These are phyloP conservation scores for Propithecus deckenii DNA, from an alignment of 2,797 vertebrate species.

Conservation along the genomic window DNA sequence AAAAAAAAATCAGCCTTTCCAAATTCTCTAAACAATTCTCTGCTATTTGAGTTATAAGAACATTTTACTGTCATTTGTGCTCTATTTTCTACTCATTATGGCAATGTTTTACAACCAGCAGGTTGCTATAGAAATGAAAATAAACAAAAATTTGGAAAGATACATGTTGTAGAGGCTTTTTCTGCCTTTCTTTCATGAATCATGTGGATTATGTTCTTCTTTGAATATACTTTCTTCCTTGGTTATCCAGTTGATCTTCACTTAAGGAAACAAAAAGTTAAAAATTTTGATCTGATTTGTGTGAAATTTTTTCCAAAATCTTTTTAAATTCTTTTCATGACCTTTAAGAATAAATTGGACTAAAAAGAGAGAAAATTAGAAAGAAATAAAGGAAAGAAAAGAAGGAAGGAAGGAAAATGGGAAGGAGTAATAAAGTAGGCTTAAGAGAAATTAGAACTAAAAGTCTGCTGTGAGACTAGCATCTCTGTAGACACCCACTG, in stretches of 20 bases:
- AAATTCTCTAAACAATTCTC: conserved; percentile 48
- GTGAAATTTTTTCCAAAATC: not conserved
- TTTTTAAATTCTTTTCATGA: not conserved
- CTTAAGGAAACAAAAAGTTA: not conserved
- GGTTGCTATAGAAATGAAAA: conserved; percentile 68
- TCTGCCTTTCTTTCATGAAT: not conserved
- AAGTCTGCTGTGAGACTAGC: not conserved
- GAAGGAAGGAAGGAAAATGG: not conserved
- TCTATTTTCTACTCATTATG: conserved; percentile 59
- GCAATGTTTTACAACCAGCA: conserved; percentile 45
- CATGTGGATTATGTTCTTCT: not conserved
- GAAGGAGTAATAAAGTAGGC: not conserved
- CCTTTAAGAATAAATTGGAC: not conserved
- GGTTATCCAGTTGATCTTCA: not conserved
- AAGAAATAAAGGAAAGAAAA: not conserved
- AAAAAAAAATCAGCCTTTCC: not conserved
- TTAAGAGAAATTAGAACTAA: not conserved
- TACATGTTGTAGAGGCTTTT: not conserved
- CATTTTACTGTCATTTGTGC: conserved; percentile 55
- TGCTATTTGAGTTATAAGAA: conserved; percentile 62
- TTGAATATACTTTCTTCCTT: not conserved
- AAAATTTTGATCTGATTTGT: not conserved
- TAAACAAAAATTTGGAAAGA: conserved; percentile 67
- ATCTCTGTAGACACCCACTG: not conserved
- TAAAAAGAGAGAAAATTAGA: not conserved